Base-by-base conservation (phyloP, 1,140 invertebrate species). In the Apis cerana region DNA sequence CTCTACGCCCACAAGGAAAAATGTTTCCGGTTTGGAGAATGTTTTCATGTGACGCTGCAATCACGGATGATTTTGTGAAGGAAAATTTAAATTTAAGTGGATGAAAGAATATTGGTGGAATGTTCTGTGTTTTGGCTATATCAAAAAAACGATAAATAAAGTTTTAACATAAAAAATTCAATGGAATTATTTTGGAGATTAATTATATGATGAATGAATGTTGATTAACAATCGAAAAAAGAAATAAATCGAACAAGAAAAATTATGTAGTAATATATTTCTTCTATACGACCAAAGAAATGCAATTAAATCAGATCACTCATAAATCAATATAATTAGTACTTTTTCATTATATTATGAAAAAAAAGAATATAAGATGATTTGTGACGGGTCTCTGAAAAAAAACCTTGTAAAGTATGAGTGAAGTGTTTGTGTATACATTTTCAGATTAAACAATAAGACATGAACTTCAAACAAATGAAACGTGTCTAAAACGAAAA, bases 11-110 rank as follows among this genome's bases (percentile, higher is more conserved):
- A 92, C 92, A 8, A 94, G 94, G 69, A 93, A 94, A 81, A 92
- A 91, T 61, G 59, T 91, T 1, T 77, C 91, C 12, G 89, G 87
- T 12, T 75, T 94, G 33, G 95, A 95, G 48, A 96, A 96, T 84
- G 95, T 96, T 74, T 96, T 96, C 86, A 96, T 96, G 95, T 96
- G 95, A 96, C 95, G 65, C 58, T 80, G 52, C 61, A 52, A 81
- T 50, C 50, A 75, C 5, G 79, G 33, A 19, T 75, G 76, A 61
- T 52, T 13, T 61, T 62, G 21, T 23, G 27, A 50, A 33, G 0
- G 2, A 10, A 27, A 12, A 8, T 48, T 50, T 1, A 5, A 19
- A 4, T 12, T 54, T 54, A 15, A 15, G 15, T 54, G 15, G 15
- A 54, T 54, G 19, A 27, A 15, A n/a, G 15, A 27, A 27, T 64